Evolutionary conservation across 2,797 vertebrate species (phyloP), one percentile per base, ranked within the genome.

Genomic region (Pangasius macronema): DNA sequence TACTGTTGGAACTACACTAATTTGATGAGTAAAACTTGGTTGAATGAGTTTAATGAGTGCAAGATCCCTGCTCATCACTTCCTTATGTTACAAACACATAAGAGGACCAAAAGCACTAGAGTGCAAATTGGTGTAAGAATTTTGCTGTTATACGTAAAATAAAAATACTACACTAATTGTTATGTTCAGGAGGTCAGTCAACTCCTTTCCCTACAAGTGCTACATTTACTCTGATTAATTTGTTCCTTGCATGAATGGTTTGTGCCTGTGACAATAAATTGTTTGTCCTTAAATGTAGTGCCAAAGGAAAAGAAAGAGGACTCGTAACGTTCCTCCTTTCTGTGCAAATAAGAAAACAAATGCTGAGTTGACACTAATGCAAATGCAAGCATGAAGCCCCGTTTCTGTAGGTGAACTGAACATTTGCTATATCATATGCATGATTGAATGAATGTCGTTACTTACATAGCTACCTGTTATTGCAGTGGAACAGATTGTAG

Each of bases 331-430:
- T n/a, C 24, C 24, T 55, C 27, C 75, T 53, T 42, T 49, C 39
- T 49, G 49, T 36, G 36, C 30, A 22, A 16, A n/a, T 10, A 55
- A 84, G 22, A 42, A 13, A 11, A 76, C 73, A 65, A 85, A 51
- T 79, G 84, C 84, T 85, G 59, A 85, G 33, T 14, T 80, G 63
- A 53, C 70, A 46, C 36, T 46, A 30, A 82, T 86, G 49, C 76
- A 72, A 61, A 82, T 86, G 27, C 57, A 16, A 33, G 53, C 13
- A 36, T 53, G 20, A 67, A 68, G 22, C 8, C 36, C 27, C 46
- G 55, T 24, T 72, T 73, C 51, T 70, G 79, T 22, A 51, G n/a
- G 42, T 55, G 36, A 63, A 39, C 14, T 22, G 76, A 55, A 3
- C 72, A 27, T 73, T 59, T 82, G 53, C 36, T 59, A 24, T 36